These are phyloP conservation scores for Spodoptera litura DNA, from an alignment of 1,140 invertebrate genomes.

Conservation along the genomic window DNA sequence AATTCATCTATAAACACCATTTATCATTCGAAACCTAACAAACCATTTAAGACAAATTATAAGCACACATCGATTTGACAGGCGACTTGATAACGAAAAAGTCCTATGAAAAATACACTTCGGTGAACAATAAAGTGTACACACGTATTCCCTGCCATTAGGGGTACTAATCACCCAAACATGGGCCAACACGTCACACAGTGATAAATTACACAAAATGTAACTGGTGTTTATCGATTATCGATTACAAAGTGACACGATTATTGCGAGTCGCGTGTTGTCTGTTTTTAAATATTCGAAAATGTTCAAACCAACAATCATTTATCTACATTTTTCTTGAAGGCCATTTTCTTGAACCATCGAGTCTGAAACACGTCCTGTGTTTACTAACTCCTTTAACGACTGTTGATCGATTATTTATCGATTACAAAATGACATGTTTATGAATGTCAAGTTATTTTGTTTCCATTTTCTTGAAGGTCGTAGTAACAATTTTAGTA, in stretches of 20 bases:
- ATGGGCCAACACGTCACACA: conserved; percentile 53
- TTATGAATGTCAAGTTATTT: too few species aligned
- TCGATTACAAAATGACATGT: too few species aligned
- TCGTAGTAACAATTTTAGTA: too few species aligned
- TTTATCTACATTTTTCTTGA: neutral
- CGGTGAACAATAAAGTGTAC: conserved; percentile 32
- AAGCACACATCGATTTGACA: conserved; percentile 14
- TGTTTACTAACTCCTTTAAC: too few species aligned
- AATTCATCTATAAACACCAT: too few species aligned
- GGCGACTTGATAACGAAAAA: conserved; percentile 31
- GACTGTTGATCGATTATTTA: too few species aligned
- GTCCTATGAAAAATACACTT: conserved; percentile 24
- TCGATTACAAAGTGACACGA: conserved; percentile 60
- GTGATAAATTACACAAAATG: conserved; percentile 66
- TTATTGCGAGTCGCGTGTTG: conserved; percentile 32
- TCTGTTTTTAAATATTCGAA: conserved; percentile 31
- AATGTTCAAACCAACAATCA: neutral
- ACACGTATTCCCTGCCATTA: conserved; percentile 45
- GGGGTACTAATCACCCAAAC: conserved; percentile 58
- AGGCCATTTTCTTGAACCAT: neutral
- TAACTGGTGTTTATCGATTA: conserved; percentile 62
- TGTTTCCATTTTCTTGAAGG: too few species aligned
- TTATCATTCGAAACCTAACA: neutral
- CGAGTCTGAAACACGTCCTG: too few species aligned
- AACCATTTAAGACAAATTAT: conserved; percentile 27